Conservation (phyloP, 2,797 vertebrate species). For the Melanotaenia maccullochi region DNA sequence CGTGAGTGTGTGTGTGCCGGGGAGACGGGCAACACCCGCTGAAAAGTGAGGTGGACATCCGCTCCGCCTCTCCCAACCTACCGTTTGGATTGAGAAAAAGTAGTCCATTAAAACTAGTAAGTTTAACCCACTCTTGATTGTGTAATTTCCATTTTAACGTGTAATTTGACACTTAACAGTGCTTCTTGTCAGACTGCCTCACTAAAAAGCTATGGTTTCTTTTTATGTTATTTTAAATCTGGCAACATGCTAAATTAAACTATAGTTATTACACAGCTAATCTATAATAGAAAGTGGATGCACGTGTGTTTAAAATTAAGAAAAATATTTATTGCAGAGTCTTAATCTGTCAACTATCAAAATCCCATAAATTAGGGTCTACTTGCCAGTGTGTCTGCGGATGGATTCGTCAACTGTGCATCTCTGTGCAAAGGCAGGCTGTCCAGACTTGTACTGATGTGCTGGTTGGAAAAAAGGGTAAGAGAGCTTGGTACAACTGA, state of each 20-base stretch:
- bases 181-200: accelerated
- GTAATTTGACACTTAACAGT: background rate
- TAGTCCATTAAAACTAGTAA: constrained; percentile 65
- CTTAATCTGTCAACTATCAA: constrained; percentile 59
- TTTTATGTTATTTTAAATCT: background rate
- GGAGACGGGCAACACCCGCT: constrained; percentile 75
- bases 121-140: background rate
- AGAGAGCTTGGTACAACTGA: constrained; percentile 37
- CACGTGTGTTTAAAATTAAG: background rate
- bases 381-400: constrained; percentile 82
- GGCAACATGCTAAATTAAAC: background rate
- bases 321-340: background rate
- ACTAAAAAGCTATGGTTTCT: background rate
- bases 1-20: constrained; percentile 64
- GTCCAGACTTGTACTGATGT: constrained; percentile 83
- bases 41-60: constrained; percentile 75
- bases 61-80: constrained; percentile 79
- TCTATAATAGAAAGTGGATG: background rate
- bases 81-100: constrained; percentile 77
- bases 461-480: constrained; percentile 68
- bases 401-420: constrained; percentile 82
- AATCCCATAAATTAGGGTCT: constrained; percentile 76
- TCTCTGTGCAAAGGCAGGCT: constrained; percentile 82
- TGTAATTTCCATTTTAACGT: background rate
- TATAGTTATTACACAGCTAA: background rate